Evolutionary conservation across 2,797 vertebrate species (phyloP), one percentile per base, ranked within the genome.

Genomic region (Tinamus major): DNA sequence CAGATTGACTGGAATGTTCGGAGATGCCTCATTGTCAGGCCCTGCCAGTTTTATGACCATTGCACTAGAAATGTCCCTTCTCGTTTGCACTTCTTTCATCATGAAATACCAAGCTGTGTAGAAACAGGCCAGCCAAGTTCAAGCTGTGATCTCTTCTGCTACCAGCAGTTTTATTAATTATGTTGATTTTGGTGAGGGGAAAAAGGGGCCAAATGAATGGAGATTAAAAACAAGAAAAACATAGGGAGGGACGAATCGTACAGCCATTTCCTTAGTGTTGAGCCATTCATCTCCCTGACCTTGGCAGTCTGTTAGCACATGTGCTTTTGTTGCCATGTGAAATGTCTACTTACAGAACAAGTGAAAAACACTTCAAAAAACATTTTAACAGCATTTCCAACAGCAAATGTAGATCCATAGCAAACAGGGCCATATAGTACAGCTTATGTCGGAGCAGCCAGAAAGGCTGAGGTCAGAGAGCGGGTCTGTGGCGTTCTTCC

Each of bases 71-170:
- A 63, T 17, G n/a, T 78, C 82, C 91, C 10, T 56, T 90, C 69
- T 94, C 87, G 51, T 93, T 89, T 94, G 72, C 17, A 44, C 51
- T 56, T 93, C 72, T 93, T 95, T 93, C 55, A 44, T 81, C 6
- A 18, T 21, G 79, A 76, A 92, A 81, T 85, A 83, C 70, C 74
- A 92, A 89, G 39, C 77, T 94, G 76, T 79, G 74, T 89, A 72
- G 87, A 76, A 78, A 69, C 9, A 89, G 83, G 56, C 8, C 31
- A 72, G 79, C 72, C 92, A 93, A 85, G 13, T 93, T 94, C 94
- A 95, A 94, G 79, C 94, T 95, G 95, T 91, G 93, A 81, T 90
- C 26, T 95, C 67, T 96, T 91, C 85, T 95, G 76, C 72, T 51
- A 87, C 82, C 85, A 91, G 81, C 55, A 89, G 89, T 89, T 81